Conservation (phyloP, 2,113 vertebrate species). For the Scortum barcoo region DNA sequence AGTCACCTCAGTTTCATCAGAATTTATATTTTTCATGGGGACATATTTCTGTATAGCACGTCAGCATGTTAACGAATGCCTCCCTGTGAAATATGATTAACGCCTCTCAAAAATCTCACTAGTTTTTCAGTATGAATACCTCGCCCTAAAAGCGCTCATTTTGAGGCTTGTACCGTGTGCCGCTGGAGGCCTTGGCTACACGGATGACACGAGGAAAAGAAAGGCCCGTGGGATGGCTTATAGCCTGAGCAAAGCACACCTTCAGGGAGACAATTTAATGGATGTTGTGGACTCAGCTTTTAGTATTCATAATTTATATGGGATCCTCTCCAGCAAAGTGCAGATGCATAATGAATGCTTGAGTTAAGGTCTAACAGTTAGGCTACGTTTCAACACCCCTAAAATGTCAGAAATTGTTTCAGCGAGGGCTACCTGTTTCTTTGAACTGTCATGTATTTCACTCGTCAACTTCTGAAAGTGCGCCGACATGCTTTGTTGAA, state of each 20-base stretch:
- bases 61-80: neutral
- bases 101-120: constrained; percentile 33
- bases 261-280: constrained; percentile 82
- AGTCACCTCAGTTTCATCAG: constrained; percentile 37
- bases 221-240: constrained; percentile 69
- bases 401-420: constrained; percentile 76
- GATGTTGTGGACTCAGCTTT: constrained; percentile 86
- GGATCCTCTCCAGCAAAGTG: constrained; percentile 83
- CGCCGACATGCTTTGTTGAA: constrained; percentile 50
- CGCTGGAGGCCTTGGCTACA: constrained; percentile 46
- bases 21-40: constrained; percentile 27
- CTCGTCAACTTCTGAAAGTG: constrained; percentile 50
- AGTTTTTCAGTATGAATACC: constrained; percentile 6
- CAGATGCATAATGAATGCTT: constrained; percentile 86
- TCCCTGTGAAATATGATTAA: constrained; percentile 10
- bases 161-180: constrained; percentile 33
- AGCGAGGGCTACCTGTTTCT: constrained; percentile 64
- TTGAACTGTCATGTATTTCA: constrained; percentile 73
- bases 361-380: constrained; percentile 83
- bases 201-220: constrained; percentile 51
- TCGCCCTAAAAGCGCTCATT: constrained; percentile 41
- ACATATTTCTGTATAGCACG: constrained; percentile 5
- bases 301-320: constrained; percentile 88
- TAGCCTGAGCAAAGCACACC: constrained; percentile 68
- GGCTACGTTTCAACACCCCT: constrained; percentile 77